Percentiles rank a stretch among this genome's conserved stretches.
Conservation (phyloP, 1,140 invertebrate species). For the Telenomus remus region DNA sequence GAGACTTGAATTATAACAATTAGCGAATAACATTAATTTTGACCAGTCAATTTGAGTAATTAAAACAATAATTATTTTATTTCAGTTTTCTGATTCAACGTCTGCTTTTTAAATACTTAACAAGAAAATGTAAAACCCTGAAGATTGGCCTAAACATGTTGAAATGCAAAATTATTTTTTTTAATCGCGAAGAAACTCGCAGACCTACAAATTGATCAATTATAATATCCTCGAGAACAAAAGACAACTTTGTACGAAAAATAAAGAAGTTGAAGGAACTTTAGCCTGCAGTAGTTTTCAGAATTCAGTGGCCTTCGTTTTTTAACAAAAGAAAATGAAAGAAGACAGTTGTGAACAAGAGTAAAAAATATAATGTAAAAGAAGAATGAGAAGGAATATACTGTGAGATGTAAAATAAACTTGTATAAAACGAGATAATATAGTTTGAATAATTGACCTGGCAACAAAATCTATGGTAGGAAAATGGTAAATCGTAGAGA, state of each 20-base stretch:
- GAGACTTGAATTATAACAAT: too few species aligned
- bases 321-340: slow-evolving; percentile 45
- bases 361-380: slow-evolving; percentile 7
- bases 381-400: slow-evolving; percentile 12
- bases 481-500: slow-evolving; percentile 30
- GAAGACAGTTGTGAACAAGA: neutral
- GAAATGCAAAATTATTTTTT: too few species aligned
- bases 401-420: slow-evolving; percentile 50
- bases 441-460: slow-evolving; percentile 53
- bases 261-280: slow-evolving; percentile 16
- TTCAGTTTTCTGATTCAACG: too few species aligned
- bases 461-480: slow-evolving; percentile 38
- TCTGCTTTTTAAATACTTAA: too few species aligned
- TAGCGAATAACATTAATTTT: too few species aligned
- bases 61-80: too few species aligned
- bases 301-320: slow-evolving; percentile 69
- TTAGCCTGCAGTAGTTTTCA: slow-evolving; percentile 62
- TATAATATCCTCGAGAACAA: slow-evolving; percentile 3
- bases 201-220: slow-evolving; percentile 3
- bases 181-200: too few species aligned
- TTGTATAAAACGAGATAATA: slow-evolving; percentile 37
- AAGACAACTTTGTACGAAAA: slow-evolving; percentile 9
- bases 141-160: too few species aligned
- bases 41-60: too few species aligned
- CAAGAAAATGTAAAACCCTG: too few species aligned